These are phyloP conservation scores for Desoria tigrina DNA, from an alignment of 2,888 invertebrate genomes.

Conservation along the genomic window DNA sequence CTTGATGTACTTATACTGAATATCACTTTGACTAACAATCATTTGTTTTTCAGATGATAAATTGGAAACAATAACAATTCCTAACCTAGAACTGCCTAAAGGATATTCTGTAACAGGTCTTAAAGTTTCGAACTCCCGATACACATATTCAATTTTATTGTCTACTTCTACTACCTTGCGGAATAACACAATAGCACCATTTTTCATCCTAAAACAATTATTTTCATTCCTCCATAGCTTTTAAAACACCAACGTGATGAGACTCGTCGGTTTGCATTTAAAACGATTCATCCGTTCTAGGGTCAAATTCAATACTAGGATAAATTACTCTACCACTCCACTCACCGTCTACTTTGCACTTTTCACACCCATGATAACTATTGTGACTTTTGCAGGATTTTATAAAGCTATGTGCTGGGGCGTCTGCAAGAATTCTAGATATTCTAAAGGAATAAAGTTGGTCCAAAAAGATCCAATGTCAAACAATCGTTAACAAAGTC, in stretches of 20 bases:
- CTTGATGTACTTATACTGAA: too few species aligned
- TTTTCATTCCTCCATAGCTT: not conserved
- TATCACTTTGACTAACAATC: too few species aligned
- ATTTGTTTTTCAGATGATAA: too few species aligned
- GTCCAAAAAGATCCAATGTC: not conserved
- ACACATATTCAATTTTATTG: not conserved
- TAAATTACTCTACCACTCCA: conserved; percentile 13
- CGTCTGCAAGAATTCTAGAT: conserved; percentile 1
- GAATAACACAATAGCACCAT: not conserved
- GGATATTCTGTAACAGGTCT: not conserved
- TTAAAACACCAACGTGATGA: conserved; percentile 34
- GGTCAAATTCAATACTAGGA: not conserved
- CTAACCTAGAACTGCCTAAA: not conserved
- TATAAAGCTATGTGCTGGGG: conserved; percentile 9
- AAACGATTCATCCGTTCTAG: conserved; percentile 33
- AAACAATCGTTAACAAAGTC: not conserved
- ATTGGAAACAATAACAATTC: not conserved
- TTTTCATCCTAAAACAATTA: not conserved
- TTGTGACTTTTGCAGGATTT: conserved; percentile 1
- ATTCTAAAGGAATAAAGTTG: not conserved
- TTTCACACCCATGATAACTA: conserved; percentile 11
- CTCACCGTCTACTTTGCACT: not conserved
- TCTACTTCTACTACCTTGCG: too few species aligned
- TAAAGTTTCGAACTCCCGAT: not conserved
- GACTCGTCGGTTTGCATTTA: conserved; percentile 10